Base-by-base conservation (phyloP, 2,888 invertebrate species). In the Antitype chi region DNA sequence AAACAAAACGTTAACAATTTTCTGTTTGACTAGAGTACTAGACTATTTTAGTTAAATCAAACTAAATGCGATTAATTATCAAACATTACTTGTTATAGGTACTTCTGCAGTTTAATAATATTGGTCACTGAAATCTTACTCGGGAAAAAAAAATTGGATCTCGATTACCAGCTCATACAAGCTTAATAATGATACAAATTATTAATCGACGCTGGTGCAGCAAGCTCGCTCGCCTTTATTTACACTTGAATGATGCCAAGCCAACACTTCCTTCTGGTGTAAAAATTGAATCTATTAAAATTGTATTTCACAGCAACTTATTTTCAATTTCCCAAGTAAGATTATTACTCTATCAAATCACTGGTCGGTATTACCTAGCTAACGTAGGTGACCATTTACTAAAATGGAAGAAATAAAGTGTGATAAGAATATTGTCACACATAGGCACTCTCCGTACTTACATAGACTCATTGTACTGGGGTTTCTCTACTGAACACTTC, bases 371-470 rank as follows among this genome's bases (percentile, higher is more conserved):
- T 82, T 83, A 90, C 88, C 82, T 85, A 85, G 84, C 81, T 85
- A 88, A 69, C 66, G 70, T 77, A 66, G 59, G 80, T 81, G 88
- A 87, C 75, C 79, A 81, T 72, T 82, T 74, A 85, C 85, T 85
- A 85, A 88, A 84, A 84, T 76, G 57, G 77, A 89, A 89, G 85
- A 91, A 92, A 90, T 85, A 87, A 92, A 90, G 92, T 93, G 93
- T 93, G 92, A 90, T 92, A 90, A 85, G 88, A 91, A 93, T 95
- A 96, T 95, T 95, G 95, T 96, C 95, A 95, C 94, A 94, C 93
- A 86, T 94, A 96, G 96, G 96, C 96, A 96, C 96, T 95, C 91
- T 91, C 92, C 91, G 92, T 93, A 91, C 90, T 90, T 88, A 91
- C 90, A 90, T 88, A 88, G 88, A 89, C 85, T 91, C 90, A 89